phyloP scores from a whole-genome alignment of 2,888 invertebrate genomes.

The Callyntrura guangdongensis region DNA sequence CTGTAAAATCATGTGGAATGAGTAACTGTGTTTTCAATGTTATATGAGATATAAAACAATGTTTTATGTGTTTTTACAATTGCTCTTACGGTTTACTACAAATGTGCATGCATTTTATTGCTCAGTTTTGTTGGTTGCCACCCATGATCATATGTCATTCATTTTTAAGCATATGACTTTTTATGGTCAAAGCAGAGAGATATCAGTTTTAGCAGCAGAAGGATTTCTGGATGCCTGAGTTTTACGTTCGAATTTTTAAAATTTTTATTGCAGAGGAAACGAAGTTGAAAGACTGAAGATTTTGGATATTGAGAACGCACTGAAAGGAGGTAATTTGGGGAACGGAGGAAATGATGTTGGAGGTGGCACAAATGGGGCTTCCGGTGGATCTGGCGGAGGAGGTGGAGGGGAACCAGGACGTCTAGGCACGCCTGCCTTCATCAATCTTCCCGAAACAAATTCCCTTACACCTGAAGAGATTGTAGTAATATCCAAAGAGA shows the following conservation, averaged over 20 bases:
- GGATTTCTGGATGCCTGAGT: slow-evolving; percentile 6
- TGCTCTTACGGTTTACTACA: neutral
- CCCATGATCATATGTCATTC: slow-evolving; percentile 6
- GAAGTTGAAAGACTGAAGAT: slow-evolving; percentile 79
- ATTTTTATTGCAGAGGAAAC: slow-evolving; percentile 61
- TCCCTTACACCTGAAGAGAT: slow-evolving; percentile 82
- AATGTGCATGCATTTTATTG: neutral
- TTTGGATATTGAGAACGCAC: slow-evolving; percentile 74
- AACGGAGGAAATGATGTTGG: slow-evolving; percentile 65
- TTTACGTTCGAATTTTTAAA: neutral
- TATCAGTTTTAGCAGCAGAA: neutral
- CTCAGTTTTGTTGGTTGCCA: neutral
- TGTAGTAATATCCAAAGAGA: slow-evolving; percentile 81
- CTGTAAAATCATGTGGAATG: slow-evolving; percentile 6
- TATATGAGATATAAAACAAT: slow-evolving; percentile 10
- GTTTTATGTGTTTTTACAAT: neutral
- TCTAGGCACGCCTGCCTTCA: slow-evolving; percentile 84
- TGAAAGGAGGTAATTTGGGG: slow-evolving; percentile 63
- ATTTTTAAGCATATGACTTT: slow-evolving; percentile 1
- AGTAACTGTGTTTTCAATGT: neutral
- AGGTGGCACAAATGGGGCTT: slow-evolving; percentile 68
- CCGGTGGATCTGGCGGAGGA: slow-evolving; percentile 60
- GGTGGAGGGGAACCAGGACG: slow-evolving; percentile 83
- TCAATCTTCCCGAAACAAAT: slow-evolving; percentile 83
- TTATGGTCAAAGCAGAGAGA: neutral